Base-by-base conservation (phyloP, 2,797 vertebrate species). In the Chiroxiphia lanceolata region DNA sequence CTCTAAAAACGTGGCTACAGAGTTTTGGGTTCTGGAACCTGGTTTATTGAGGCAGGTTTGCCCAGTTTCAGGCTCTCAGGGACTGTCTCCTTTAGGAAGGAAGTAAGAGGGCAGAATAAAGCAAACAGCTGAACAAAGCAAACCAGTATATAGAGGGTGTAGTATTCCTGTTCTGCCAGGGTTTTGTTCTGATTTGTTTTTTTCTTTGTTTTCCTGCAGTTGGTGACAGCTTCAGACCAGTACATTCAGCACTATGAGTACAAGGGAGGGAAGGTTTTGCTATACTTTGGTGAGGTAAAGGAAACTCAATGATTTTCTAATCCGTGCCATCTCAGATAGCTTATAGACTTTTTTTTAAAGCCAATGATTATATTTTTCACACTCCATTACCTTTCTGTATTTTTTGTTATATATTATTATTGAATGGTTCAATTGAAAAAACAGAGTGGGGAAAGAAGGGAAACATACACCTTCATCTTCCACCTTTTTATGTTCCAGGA, bases 211-310 rank as follows among this genome's bases (percentile, higher is more conserved):
- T 93, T 91, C 31, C 50, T 83, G 48, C 57, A 98, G 98, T n/a
- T 96, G 60, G 91, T 94, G 57, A 96, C 42, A 13, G 95, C 97
- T 87, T 95, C 97, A 74, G 98, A 98, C 89, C 96, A 93, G 57
- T 98, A 97, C 75, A 97, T 97, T 48, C 97, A 98, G 68, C 97
- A 97, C 40, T 98, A 96, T n/a, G 98, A 98, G 71, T 70, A 97
- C 64, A 96, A 96, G 42, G 86, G 94, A 77, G 98, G 98, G 68
- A 98, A 89, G 89, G 97, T 98, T n/a, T 96, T 97, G 72, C 97
- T 98, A 29, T 98, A 98, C 75, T 98, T 98, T 61, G 89, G 95
- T 33, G 90, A 97, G 96, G 98, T 98, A 97, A 97, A 97, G 27
- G 11, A 61, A 91, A 54, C 17, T 3, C 6, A 59, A 23, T 14